Evolutionary conservation across 2,113 vertebrate genomes (phyloP).

Genomic region (Triplophysa tibetana): DNA sequence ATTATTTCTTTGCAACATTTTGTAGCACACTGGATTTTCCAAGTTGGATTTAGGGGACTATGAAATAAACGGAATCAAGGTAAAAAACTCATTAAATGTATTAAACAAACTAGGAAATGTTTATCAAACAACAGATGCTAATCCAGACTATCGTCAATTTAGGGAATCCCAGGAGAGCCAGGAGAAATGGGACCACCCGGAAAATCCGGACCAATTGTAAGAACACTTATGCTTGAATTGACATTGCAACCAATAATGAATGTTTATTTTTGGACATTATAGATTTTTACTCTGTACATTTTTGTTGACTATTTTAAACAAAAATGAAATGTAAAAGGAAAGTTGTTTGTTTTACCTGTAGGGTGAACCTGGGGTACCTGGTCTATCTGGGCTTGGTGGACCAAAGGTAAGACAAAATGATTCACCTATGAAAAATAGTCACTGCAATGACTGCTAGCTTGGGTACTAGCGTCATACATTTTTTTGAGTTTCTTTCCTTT

Average conservation of each 20-base stretch:
- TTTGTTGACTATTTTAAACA: no score
- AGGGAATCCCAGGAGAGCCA: conserved; percentile 32
- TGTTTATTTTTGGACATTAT: no score
- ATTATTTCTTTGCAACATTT: background rate
- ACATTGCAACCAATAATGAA: background rate
- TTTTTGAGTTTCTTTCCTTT: background rate
- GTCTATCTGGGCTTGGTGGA: conserved; percentile 49
- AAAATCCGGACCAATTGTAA: conserved; percentile 47
- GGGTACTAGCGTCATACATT: no score
- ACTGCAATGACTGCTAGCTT: background rate
- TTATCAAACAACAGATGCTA: background rate
- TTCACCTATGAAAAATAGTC: no score
- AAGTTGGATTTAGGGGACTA: conserved; percentile 37
- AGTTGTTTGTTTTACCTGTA: conserved; percentile 15
- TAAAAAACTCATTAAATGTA: background rate
- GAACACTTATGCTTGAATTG: background rate
- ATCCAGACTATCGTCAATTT: background rate
- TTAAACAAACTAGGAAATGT: background rate
- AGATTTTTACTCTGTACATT: background rate
- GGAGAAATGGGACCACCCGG: conserved; percentile 51
- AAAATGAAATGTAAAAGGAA: background rate
- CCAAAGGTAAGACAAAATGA: conserved; percentile 48
- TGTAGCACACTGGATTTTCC: conserved; percentile 41
- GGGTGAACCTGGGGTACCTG: conserved; percentile 55
- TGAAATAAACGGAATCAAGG: conserved; percentile 40